A percentile compares a stretch with the other conserved stretches of the same genome.
phyloP scores from a whole-genome alignment of 2,888 invertebrate genomes.

The Furcula furcula region DNA sequence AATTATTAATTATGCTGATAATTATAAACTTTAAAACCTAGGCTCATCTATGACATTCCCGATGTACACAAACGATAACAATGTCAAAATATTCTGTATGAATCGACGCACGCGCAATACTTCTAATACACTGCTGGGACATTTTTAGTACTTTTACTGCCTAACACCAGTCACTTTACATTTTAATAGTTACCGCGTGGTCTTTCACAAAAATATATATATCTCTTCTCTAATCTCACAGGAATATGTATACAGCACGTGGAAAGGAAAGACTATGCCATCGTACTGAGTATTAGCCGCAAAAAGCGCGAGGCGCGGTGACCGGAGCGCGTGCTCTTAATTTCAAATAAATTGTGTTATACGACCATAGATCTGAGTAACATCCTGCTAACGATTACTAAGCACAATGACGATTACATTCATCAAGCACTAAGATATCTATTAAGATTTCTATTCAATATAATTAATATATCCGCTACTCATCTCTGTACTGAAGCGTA shows the following conservation, averaged over 20 bases:
- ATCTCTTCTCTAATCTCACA: constrained; percentile 50
- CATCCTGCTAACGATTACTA: constrained; percentile 76
- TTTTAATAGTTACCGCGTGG: constrained; percentile 36
- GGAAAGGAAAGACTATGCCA: constrained; percentile 32
- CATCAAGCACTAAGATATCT: constrained; percentile 77
- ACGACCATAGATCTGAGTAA: constrained; percentile 64
- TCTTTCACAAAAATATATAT: constrained; percentile 49
- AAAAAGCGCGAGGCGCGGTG: constrained; percentile 15
- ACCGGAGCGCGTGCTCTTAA: constrained; percentile 25
- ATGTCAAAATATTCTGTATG: constrained; percentile 45
- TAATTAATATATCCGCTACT: constrained; percentile 70
- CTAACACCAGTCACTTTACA: constrained; percentile 21
- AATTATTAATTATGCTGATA: constrained; percentile 78
- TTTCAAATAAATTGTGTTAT: constrained; percentile 45
- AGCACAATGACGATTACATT: constrained; percentile 80
- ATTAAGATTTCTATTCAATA: constrained; percentile 61
- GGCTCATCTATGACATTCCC: constrained; percentile 46
- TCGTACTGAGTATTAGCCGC: constrained; percentile 24
- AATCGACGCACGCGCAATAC: constrained; percentile 36
- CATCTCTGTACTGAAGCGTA: constrained; percentile 72
- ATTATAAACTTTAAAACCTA: constrained; percentile 62
- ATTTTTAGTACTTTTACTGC: constrained; percentile 23
- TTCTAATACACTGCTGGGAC: constrained; percentile 18
- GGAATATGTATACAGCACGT: constrained; percentile 47
- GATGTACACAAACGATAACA: constrained; percentile 63